A percentile compares a stretch with the other conserved stretches of the same genome.
phyloP scores from a whole-genome alignment of 2,113 vertebrate genomes.

The Ophthalmotilapia sp. region DNA sequence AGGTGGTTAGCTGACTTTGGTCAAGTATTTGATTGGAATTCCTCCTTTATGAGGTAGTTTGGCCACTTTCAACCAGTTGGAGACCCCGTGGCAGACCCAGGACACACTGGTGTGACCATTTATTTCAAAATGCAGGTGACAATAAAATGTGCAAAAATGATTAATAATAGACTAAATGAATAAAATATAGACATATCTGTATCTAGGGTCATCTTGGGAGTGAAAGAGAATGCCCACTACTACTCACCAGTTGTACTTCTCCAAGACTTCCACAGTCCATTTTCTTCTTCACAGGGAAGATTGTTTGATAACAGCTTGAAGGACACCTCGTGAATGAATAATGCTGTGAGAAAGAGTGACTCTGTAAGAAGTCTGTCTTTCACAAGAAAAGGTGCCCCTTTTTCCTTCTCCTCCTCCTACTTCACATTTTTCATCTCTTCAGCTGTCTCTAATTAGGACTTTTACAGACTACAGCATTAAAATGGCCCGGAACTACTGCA shows the following conservation, averaged over 20 bases:
- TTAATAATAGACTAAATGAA: neutral
- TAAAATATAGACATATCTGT: neutral
- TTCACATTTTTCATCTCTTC: constrained; percentile 46
- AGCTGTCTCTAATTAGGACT: constrained; percentile 58
- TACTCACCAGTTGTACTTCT: neutral
- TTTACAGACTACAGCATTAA: constrained; percentile 36
- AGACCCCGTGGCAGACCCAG: neutral
- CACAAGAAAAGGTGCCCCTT: constrained; percentile 19
- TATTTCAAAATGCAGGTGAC: neutral
- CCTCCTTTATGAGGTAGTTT: neutral
- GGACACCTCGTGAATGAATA: constrained; percentile 3
- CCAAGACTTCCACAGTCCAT: neutral
- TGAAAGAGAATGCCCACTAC: neutral
- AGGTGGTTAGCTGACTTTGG: neutral
- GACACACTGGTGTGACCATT: neutral
- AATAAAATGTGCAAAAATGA: neutral
- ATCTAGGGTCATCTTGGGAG: neutral
- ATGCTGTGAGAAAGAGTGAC: neutral
- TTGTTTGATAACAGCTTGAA: neutral
- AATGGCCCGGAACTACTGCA: constrained; percentile 19
- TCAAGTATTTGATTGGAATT: neutral
- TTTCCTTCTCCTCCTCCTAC: neutral
- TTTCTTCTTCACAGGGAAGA: neutral
- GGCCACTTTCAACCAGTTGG: neutral
- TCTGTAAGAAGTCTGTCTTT: neutral